Evolutionary conservation across 2,888 invertebrate species (phyloP), one percentile per base, ranked within the genome.

Genomic region (Drosophila limbata): DNA sequence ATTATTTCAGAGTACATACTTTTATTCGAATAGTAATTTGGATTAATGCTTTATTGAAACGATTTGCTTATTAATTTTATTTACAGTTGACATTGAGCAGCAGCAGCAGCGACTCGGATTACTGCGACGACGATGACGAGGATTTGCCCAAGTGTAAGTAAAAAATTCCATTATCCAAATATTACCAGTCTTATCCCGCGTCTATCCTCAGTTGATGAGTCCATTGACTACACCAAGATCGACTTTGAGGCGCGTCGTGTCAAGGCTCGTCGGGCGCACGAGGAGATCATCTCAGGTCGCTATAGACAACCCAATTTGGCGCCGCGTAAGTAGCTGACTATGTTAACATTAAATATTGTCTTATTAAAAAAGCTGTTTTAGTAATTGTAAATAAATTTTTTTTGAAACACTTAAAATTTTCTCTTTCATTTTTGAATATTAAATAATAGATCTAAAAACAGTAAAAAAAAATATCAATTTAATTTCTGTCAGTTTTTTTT

Each of bases 71-170:
- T 13, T 8, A 48, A 59, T 9, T 52, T 42, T 10, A 10, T 1
- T 68, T 86, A 13, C 67, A 93, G 93, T 77, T 93, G 44, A 92
- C 92, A 15, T 69, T 93, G 3, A 92, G 91, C 73, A 90, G 91
- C 66, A 93, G 92, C 72, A 91, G 92, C 71, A 92, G 93, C 56
- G 92, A 93, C 69, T 92, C 93, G 15, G 92, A 93, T 60, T 92
- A 91, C 67, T 91, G 91, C 57, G 91, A 92, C 55, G 91, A 92
- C 51, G 92, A 92, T 60, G 92, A 92, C 19, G 92, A 92, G 70
- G 89, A 91, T 42, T 77, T 92, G 50, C 91, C 91, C 9, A 90
- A 90, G 67, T 91, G 92, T 92, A 73, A 90, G 89, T 79, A 31
- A 4, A 8, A 8, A 4, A 15, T 31, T 0, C 0, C 10, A 5